Percentiles rank a stretch among this genome's conserved stretches.
Conservation (phyloP, 2,113 vertebrate genomes). For the Danionella cerebrum region DNA sequence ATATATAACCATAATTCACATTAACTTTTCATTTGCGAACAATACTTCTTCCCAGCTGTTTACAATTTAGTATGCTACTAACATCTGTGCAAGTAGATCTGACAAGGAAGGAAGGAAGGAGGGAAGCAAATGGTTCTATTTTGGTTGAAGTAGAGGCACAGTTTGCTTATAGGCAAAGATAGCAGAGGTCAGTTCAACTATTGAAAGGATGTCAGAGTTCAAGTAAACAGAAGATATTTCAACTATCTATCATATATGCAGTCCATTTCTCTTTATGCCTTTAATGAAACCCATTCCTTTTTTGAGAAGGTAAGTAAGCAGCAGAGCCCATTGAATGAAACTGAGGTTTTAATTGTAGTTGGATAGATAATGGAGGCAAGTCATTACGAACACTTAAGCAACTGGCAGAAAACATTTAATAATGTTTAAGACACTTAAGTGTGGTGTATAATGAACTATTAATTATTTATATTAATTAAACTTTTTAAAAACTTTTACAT, state of each 20-base stretch:
- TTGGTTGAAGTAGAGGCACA: conserved; percentile 4
- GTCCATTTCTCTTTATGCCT: too few relatives aligned
- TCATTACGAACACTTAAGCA: conserved; percentile 25
- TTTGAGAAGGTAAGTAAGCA: conserved; percentile 14
- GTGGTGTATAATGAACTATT: conserved; percentile 15
- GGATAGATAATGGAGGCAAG: conserved; percentile 6
- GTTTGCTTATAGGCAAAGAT: conserved; percentile 25
- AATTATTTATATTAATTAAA: conserved; percentile 5
- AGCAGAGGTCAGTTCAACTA: conserved; percentile 7
- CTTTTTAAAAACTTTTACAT: neutral
- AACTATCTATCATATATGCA: too few relatives aligned
- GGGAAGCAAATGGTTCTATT: conserved; percentile 27
- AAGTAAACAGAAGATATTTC: too few relatives aligned
- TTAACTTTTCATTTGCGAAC: neutral
- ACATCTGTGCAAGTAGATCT: conserved; percentile 7
- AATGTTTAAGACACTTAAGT: too few relatives aligned
- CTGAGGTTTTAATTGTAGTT: conserved; percentile 30
- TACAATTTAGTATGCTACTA: neutral
- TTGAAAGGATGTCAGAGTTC: conserved; percentile 13
- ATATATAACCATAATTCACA: too few relatives aligned
- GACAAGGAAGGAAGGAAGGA: conserved; percentile 25
- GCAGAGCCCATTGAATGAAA: conserved; percentile 25
- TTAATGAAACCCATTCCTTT: too few relatives aligned
- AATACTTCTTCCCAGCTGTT: neutral
- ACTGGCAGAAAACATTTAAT: conserved; percentile 26